Evolutionary conservation across 2,113 vertebrate genomes (phyloP).

Genomic region (Piprites chloris): DNA sequence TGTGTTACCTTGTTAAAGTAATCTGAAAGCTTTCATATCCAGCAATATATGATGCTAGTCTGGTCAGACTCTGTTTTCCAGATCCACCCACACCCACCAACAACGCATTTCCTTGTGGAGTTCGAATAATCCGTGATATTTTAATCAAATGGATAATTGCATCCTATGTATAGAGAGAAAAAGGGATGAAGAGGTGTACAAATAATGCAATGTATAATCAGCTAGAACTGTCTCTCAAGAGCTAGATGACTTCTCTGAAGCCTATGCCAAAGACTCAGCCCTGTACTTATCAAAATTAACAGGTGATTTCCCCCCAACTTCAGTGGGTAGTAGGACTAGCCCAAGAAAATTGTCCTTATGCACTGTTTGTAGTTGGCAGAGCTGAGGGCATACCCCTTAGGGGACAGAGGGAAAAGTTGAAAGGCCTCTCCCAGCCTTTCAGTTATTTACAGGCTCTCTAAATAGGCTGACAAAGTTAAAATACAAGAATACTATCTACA

Average conservation of each 20-base stretch:
- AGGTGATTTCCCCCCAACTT: not conserved
- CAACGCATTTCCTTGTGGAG: constrained; percentile 81
- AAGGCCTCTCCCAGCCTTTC: not conserved
- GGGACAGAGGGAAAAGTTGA: not conserved
- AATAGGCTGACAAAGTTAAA: not conserved
- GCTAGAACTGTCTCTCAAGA: not conserved
- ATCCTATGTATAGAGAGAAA: constrained; percentile 69
- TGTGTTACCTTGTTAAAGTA: constrained; percentile 77
- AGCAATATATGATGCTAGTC: constrained; percentile 80
- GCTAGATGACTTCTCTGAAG: not conserved
- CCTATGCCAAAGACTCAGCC: not conserved
- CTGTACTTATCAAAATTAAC: not conserved
- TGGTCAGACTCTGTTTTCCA: constrained; percentile 84
- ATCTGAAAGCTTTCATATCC: constrained; percentile 85
- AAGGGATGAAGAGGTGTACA: not conserved
- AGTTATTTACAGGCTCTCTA: not conserved
- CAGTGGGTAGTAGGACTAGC: not conserved
- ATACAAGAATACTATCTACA: not conserved
- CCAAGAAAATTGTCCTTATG: not conserved
- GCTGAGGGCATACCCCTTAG: not conserved
- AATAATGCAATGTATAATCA: not conserved
- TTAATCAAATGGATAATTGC: constrained; percentile 83
- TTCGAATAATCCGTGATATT: constrained; percentile 82
- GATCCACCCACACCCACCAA: constrained; percentile 85
- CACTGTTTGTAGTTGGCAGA: not conserved